phyloP scores from a whole-genome alignment of 2,888 invertebrate genomes.

The Ochropleura plecta region DNA sequence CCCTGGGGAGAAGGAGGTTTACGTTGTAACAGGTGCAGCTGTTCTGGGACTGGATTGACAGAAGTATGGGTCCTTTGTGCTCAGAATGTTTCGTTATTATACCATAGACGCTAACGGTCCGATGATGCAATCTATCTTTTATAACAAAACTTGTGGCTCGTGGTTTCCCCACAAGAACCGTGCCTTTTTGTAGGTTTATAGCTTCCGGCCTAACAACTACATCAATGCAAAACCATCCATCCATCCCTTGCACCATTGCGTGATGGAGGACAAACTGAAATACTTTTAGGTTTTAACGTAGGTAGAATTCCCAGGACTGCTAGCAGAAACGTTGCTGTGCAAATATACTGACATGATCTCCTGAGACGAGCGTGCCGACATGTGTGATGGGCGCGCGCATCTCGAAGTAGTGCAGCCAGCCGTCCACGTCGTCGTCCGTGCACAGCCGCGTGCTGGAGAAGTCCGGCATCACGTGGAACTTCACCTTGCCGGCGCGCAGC shows the following conservation, averaged over 20 bases:
- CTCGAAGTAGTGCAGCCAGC: slow-evolving; percentile 97
- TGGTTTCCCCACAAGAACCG: not conserved
- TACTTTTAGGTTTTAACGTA: too few relatives aligned
- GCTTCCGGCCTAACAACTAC: not conserved
- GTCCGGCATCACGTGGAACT: slow-evolving; percentile 99
- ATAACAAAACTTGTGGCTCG: too few relatives aligned
- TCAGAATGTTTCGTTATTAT: not conserved
- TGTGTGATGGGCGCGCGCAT: slow-evolving; percentile 97
- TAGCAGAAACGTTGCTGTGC: too few relatives aligned
- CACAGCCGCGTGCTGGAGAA: slow-evolving; percentile 94
- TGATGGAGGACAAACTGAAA: too few relatives aligned
- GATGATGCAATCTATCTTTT: too few relatives aligned
- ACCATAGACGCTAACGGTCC: not conserved
- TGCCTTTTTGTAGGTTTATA: not conserved
- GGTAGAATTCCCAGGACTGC: too few relatives aligned
- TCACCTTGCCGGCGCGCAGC: slow-evolving; percentile 95
- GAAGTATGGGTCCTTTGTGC: too few relatives aligned
- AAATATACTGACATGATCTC: slow-evolving; percentile 92
- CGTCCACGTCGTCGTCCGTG: slow-evolving; percentile 93
- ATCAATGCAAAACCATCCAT: not conserved
- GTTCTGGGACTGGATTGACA: not conserved
- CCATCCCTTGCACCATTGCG: too few relatives aligned
- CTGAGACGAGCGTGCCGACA: slow-evolving; percentile 96
- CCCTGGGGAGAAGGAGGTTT: slow-evolving; percentile 89
- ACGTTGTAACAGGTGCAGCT: not conserved